Evolutionary conservation across 2,113 vertebrate genomes (phyloP).

Genomic region (Phainopepla nitens): DNA sequence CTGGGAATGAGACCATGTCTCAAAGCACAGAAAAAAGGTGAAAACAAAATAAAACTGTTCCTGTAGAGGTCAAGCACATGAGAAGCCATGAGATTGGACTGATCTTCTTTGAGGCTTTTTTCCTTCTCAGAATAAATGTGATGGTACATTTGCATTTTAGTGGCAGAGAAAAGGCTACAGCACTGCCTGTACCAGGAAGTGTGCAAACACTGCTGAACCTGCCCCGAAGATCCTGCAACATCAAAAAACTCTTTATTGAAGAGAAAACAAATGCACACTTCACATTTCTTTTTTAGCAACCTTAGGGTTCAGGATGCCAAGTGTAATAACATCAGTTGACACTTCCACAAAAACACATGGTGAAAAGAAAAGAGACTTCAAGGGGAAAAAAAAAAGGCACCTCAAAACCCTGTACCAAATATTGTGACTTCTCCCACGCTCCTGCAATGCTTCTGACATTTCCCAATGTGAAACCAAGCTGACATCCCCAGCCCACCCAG

Average conservation of each 20-base stretch:
- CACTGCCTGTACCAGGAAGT: background rate
- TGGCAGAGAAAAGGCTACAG: background rate
- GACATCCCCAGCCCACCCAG: constrained; percentile 10
- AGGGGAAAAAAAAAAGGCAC: background rate
- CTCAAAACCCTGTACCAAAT: background rate
- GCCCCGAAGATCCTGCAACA: background rate
- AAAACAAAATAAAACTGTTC: background rate
- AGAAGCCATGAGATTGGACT: background rate
- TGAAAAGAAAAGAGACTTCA: background rate
- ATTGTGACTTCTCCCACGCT: background rate
- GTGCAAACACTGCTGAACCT: background rate
- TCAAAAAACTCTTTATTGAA: background rate
- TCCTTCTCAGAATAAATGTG: background rate
- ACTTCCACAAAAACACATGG: background rate
- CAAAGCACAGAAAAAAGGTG: background rate
- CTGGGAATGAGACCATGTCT: fast-evolving
- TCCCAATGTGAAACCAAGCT: background rate
- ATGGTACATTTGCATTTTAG: background rate
- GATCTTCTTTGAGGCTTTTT: background rate
- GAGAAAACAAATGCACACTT: background rate
- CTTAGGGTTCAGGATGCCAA: background rate
- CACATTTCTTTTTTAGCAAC: background rate
- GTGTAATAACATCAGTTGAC: background rate
- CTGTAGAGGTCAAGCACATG: background rate
- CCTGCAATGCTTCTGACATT: background rate